Conservation (phyloP, 2,113 vertebrate species). For the Notarius quadriscutis region DNA sequence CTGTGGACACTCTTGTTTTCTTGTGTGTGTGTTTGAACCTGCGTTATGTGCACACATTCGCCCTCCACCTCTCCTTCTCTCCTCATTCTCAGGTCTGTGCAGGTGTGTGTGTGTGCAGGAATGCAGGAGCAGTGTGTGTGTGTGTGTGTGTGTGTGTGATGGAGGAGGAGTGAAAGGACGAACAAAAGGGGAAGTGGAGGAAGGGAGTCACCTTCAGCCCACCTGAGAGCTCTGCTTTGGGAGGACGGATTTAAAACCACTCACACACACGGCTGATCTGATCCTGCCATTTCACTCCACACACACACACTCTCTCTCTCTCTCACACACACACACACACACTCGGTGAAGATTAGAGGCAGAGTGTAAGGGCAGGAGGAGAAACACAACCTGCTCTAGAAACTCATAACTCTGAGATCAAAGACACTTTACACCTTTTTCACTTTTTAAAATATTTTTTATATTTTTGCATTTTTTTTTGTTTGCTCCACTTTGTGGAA, state of each 20-base stretch:
- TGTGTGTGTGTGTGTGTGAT: conserved; percentile 25
- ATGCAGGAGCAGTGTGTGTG: conserved; percentile 7
- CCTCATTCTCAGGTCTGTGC: conserved; percentile 17
- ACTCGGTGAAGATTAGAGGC: not conserved
- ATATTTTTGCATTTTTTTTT: not conserved
- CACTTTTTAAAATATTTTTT: not conserved
- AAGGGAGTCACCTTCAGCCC: conserved; percentile 17
- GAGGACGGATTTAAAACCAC: conserved; percentile 25
- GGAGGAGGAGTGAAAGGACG: not conserved
- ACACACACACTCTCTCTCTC: not conserved
- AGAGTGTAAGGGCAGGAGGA: not conserved
- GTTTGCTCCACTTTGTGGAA: not conserved
- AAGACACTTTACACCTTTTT: not conserved
- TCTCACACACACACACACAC: not conserved
- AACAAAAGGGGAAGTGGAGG: conserved; percentile 33
- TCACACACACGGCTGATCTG: not conserved
- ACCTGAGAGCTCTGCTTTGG: conserved; percentile 11
- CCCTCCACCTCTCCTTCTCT: not conserved
- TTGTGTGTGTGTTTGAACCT: too few relatives aligned
- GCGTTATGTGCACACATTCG: too few relatives aligned
- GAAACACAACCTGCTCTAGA: conserved; percentile 18
- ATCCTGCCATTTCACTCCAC: not conserved
- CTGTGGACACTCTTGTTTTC: too few relatives aligned
- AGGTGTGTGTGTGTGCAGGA: conserved; percentile 24
- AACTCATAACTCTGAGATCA: not conserved